A percentile compares a stretch with the other conserved stretches of the same genome.
These are phyloP conservation scores for Spheniscus humboldti DNA, from an alignment of 2,797 vertebrate genomes.

Conservation along the genomic window DNA sequence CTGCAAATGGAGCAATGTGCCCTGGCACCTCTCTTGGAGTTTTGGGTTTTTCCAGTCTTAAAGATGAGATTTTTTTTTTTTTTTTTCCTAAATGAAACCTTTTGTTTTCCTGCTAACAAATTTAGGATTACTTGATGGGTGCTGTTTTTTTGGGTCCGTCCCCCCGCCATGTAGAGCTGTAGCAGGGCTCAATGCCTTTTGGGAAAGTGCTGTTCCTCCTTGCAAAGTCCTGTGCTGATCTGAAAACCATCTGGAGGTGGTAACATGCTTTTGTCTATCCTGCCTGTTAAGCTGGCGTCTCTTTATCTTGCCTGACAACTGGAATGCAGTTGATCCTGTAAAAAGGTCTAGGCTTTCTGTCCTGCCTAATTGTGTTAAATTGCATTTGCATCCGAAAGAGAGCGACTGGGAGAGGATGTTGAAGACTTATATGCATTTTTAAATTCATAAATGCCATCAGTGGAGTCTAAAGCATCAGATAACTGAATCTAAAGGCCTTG, in stretches of 20 bases:
- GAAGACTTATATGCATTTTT: slow-evolving; percentile 1
- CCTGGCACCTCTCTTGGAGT: background rate
- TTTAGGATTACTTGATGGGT: background rate
- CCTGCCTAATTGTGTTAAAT: slow-evolving; percentile 7
- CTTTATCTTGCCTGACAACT: background rate
- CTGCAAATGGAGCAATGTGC: background rate
- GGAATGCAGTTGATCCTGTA: background rate
- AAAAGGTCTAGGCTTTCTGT: slow-evolving; percentile 5
- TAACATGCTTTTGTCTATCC: background rate
- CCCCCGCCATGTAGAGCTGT: fast-evolving
- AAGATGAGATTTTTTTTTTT: background rate
- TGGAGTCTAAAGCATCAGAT: background rate
- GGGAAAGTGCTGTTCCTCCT: background rate
- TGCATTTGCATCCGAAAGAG: slow-evolving; percentile 8
- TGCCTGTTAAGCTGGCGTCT: background rate
- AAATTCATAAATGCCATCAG: background rate
- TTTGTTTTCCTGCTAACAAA: background rate
- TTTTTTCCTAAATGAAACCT: background rate
- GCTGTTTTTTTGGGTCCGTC: too few relatives aligned
- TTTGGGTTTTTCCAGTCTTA: background rate
- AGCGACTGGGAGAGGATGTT: background rate
- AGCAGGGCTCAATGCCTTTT: background rate
- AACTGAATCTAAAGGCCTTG: background rate
- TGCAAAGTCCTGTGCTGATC: background rate
- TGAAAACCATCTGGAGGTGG: background rate